phyloP scores from a whole-genome alignment of 2,113 vertebrate genomes.

The Lipotes vexillifer region DNA sequence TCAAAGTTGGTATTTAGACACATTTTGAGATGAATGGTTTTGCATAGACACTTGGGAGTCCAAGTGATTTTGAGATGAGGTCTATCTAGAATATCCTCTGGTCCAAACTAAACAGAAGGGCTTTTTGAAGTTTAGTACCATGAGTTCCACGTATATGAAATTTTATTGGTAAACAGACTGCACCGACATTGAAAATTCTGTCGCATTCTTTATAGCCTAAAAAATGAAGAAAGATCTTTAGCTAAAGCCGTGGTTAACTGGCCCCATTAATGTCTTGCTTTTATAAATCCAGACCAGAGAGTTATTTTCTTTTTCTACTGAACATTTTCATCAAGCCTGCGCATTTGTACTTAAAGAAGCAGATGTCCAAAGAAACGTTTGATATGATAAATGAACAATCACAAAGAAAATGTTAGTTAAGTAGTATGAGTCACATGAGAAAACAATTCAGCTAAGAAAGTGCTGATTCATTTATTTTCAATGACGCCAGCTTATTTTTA shows the following conservation, averaged over 20 bases:
- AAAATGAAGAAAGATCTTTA: slow-evolving; percentile 12
- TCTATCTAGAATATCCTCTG: slow-evolving; percentile 74
- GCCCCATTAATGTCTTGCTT: not conserved
- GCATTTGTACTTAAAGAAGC: slow-evolving; percentile 50
- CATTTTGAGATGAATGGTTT: slow-evolving; percentile 85
- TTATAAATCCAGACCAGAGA: slow-evolving; percentile 42
- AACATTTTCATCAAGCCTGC: slow-evolving; percentile 43
- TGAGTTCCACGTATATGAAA: slow-evolving; percentile 21
- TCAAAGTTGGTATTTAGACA: slow-evolving; percentile 80
- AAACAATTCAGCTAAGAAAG: slow-evolving; percentile 66
- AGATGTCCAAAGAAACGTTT: slow-evolving; percentile 59
- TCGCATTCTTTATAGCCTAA: not conserved
- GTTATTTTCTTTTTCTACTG: slow-evolving; percentile 38
- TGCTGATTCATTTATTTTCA: slow-evolving; percentile 74
- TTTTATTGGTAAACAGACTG: slow-evolving; percentile 36
- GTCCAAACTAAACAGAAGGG: slow-evolving; percentile 59
- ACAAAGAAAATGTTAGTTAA: slow-evolving; percentile 61
- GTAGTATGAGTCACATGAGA: slow-evolving; percentile 62
- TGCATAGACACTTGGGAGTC: slow-evolving; percentile 82
- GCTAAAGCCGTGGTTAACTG: slow-evolving; percentile 36
- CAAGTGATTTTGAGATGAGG: slow-evolving; percentile 75
- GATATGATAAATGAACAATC: slow-evolving; percentile 72
- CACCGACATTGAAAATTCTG: slow-evolving; percentile 56
- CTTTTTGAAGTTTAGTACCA: slow-evolving; percentile 55
- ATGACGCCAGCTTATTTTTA: slow-evolving; percentile 50